Evolutionary conservation across 2,113 vertebrate species (phyloP).

Genomic region (Sminthopsis crassicaudata): DNA sequence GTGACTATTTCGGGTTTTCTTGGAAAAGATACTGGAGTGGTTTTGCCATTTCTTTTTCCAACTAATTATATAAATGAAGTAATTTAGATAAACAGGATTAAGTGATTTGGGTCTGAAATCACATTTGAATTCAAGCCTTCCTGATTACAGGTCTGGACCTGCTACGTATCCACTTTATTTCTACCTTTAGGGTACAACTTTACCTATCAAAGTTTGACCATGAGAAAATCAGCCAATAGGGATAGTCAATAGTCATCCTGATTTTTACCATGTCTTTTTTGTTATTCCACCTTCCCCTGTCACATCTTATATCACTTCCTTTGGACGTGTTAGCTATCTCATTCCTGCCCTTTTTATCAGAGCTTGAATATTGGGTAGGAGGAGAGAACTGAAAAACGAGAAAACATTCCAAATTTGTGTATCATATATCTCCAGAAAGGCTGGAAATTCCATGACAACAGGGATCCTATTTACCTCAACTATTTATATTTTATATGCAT

Average conservation of each 20-base stretch:
- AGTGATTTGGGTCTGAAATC: not conserved
- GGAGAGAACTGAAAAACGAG: not conserved
- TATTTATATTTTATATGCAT: not conserved
- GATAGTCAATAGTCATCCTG: not conserved
- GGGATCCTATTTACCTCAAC: not conserved
- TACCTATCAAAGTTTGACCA: not conserved
- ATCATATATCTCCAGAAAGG: not conserved
- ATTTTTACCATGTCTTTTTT: not conserved
- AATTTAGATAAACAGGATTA: not conserved
- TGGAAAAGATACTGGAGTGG: not conserved
- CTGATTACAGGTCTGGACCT: not conserved
- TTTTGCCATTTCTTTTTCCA: not conserved
- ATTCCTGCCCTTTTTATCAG: not conserved
- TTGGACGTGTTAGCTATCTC: not conserved
- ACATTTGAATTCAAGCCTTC: not conserved
- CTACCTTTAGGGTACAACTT: not conserved
- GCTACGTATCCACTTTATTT: not conserved
- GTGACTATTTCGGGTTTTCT: not conserved
- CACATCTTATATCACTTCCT: not conserved
- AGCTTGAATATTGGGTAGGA: not conserved
- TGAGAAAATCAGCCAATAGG: not conserved
- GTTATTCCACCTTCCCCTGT: not conserved
- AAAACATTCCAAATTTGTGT: not conserved
- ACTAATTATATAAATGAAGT: not conserved
- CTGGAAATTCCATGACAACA: not conserved